Conservation (phyloP, 2,888 invertebrate genomes). For the Ophonus ardosiacus region DNA sequence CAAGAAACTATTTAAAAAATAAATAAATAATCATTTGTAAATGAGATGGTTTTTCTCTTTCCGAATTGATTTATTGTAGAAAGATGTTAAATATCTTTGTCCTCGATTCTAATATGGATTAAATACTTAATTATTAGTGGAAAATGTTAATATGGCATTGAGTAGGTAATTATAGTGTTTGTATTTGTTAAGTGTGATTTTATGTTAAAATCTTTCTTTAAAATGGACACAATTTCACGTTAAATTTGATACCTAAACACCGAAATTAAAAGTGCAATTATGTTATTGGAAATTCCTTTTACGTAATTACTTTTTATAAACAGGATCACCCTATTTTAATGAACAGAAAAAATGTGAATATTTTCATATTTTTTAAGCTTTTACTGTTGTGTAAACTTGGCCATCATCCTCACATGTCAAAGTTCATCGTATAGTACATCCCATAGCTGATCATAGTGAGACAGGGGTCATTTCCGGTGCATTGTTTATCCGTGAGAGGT, state of each 20-base stretch:
- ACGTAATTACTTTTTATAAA: too few species aligned
- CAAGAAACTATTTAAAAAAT: not conserved
- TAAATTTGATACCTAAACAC: not conserved
- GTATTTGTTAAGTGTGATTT: not conserved
- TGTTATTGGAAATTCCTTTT: not conserved
- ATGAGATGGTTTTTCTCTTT: not conserved
- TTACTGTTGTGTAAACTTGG: not conserved
- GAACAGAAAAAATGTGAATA: not conserved
- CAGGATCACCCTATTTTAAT: not conserved
- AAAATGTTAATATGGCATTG: constrained; percentile 32
- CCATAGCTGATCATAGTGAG: not conserved
- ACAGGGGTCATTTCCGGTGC: constrained; percentile 31
- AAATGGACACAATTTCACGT: not conserved
- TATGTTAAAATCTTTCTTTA: not conserved
- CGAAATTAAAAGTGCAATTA: not conserved
- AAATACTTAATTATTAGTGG: constrained; percentile 21
- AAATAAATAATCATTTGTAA: not conserved
- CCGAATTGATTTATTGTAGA: constrained; percentile 1
- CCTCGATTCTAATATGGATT: constrained; percentile 29
- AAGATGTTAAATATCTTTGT: constrained; percentile 3
- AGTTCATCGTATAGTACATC: not conserved
- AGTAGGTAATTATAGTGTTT: constrained; percentile 17
- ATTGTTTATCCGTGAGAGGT: constrained; percentile 45
- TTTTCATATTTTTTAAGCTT: not conserved
- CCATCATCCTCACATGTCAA: not conserved